Evolutionary conservation across 2,888 invertebrate species (phyloP), one percentile per base, ranked within the genome.

Genomic region (Mesochorus sp.): DNA sequence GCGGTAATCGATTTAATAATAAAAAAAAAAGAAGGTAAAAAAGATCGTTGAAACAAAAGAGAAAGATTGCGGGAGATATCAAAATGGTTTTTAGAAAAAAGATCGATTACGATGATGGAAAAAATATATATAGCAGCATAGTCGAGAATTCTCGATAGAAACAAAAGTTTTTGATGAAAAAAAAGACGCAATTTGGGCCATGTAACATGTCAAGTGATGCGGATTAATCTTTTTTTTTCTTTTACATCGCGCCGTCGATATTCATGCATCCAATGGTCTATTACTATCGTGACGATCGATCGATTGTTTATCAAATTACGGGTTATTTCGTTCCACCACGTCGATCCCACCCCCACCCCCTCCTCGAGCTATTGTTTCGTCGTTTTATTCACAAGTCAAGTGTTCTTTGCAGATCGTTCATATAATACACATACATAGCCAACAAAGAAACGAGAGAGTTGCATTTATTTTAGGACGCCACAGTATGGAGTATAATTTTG

Each of bases 351-450:
- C 57, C n/a, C 55, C 31, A 21, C 47, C 57, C 64, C 19, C 21
- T 42, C 76, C 64, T 12, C 76, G 39, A 64, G 70, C 76, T 70
- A 76, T 76, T 76, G 76, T 64, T 70, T 70, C 76, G 57, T 64
- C 57, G 39, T 57, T 19, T n/a, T 62, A 62, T 55, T 17, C 8
- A 47, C 17, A 14, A 62, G 62, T 62, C 62, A 62, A 62, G 62
- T 62, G 47, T 42, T 12, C 62, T 34, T 21, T 62, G 21, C 21
- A 31, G 47, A 62, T n/a, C 62, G 44, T 47, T 3, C 24, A 26
- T 34, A 10, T 21, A 34, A n/a, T n/a, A n/a, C n/a, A n/a, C n/a
- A n/a, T n/a, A n/a, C n/a, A n/a, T n/a, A n/a, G n/a, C 31, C 8
- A 12, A 17, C 12, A 10, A 12, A 47, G n/a, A 47, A 26, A n/a